phyloP scores from a whole-genome alignment of 2,797 vertebrate genomes.

The Lacerta viridis region DNA sequence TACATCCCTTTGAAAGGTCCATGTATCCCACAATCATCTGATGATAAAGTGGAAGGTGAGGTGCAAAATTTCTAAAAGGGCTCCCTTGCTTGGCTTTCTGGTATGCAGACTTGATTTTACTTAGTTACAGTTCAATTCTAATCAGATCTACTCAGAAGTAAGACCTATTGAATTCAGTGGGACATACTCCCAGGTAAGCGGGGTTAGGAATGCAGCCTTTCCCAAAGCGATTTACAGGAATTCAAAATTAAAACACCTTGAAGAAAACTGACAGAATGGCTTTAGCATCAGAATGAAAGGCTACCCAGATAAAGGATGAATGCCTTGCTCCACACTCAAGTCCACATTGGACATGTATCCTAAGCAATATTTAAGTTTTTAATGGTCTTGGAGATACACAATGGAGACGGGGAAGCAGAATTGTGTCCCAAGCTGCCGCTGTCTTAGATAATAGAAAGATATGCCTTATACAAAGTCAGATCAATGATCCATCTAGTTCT shows the following conservation, averaged over 20 bases:
- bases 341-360: neutral
- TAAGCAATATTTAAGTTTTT: neutral
- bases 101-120: neutral
- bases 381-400: neutral
- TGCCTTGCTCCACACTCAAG: neutral
- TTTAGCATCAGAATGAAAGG: conserved; percentile 1
- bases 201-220: neutral
- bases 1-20: neutral
- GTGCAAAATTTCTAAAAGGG: conserved; percentile 20
- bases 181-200: no score
- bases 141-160: no score
- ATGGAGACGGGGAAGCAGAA: neutral
- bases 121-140: neutral
- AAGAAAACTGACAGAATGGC: conserved; percentile 14
- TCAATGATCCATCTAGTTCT: no score
- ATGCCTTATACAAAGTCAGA: no score
- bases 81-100: conserved; percentile 20
- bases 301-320: neutral
- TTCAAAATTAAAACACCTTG: conserved; percentile 41
- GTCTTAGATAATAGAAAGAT: neutral
- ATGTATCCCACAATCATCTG: conserved; percentile 6
- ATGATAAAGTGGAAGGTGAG: conserved; percentile 13
- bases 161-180: no score
- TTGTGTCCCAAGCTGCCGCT: neutral
- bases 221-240: neutral